Conservation (phyloP, 2,888 invertebrate genomes). For the Microdon myrmicae region DNA sequence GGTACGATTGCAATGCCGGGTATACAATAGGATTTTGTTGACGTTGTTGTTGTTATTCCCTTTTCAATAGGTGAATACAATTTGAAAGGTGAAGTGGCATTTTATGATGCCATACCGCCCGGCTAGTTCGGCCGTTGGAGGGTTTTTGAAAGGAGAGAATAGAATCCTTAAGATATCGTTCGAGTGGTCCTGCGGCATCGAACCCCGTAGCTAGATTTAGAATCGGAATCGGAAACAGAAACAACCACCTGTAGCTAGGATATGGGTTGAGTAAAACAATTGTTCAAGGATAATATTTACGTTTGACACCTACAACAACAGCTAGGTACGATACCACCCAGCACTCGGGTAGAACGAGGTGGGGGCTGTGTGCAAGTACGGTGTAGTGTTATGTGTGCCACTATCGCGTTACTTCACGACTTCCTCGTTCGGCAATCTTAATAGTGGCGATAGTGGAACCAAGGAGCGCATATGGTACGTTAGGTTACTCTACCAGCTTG, state of each 20-base stretch:
- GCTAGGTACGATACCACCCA: too few species aligned
- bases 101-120: too few species aligned
- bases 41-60: slow-evolving; percentile 15
- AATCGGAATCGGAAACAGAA: neutral
- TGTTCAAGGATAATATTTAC: slow-evolving; percentile 42
- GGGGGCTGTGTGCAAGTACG: too few species aligned
- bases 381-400: too few species aligned
- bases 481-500: slow-evolving; percentile 25
- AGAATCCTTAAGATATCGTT: neutral
- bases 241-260: slow-evolving; percentile 38
- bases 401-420: slow-evolving; percentile 43
- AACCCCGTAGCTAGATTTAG: too few species aligned
- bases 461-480: slow-evolving; percentile 37
- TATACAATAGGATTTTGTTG: neutral
- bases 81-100: slow-evolving; percentile 14
- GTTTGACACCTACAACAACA: slow-evolving; percentile 51
- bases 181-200: neutral
- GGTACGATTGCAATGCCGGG: neutral
- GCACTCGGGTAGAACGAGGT: slow-evolving; percentile 22
- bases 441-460: slow-evolving; percentile 35
- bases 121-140: too few species aligned
- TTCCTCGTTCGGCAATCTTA: slow-evolving; percentile 49
- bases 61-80: neutral
- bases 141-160: too few species aligned
- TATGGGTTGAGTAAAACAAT: slow-evolving; percentile 8